A percentile compares a stretch with the other conserved stretches of the same genome.
Conservation (phyloP, 2,888 invertebrate species). For the Synanthedon andrenaeformis region DNA sequence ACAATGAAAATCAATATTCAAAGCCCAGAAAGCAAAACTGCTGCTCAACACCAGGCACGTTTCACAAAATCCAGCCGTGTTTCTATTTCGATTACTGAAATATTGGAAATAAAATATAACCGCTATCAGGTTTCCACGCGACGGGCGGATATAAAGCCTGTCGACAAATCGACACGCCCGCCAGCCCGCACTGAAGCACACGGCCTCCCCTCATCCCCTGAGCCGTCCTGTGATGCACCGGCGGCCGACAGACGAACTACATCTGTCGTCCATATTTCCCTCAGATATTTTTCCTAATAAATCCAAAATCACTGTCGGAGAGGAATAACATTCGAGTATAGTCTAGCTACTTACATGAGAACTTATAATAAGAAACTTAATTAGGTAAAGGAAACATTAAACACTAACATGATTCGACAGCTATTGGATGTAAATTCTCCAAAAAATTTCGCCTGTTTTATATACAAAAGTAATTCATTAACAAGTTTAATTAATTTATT, state of each 20-base stretch:
- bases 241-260: neutral
- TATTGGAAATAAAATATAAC: constrained; percentile 54
- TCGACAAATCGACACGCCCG: constrained; percentile 32
- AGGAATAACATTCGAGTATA: too few species aligned
- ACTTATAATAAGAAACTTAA: too few species aligned
- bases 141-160: constrained; percentile 63
- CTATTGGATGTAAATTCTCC: too few species aligned
- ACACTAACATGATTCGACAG: too few species aligned
- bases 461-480: too few species aligned
- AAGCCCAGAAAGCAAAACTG: neutral
- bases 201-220: constrained; percentile 8
- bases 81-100: constrained; percentile 53
- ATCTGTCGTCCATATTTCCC: neutral
- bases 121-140: constrained; percentile 57
- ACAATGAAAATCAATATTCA: too few species aligned
- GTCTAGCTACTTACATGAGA: too few species aligned
- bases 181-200: constrained; percentile 7
- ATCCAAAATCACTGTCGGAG: constrained; percentile 2
- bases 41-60: constrained; percentile 15
- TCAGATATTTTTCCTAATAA: neutral
- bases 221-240: constrained; percentile 6
- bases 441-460: too few species aligned
- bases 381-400: too few species aligned
- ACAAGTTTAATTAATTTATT: too few species aligned
- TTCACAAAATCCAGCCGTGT: constrained; percentile 28